Percentiles rank a stretch among this genome's conserved stretches.
Evolutionary conservation across 2,797 vertebrate species (phyloP).

Genomic region (Lerista edwardsae): DNA sequence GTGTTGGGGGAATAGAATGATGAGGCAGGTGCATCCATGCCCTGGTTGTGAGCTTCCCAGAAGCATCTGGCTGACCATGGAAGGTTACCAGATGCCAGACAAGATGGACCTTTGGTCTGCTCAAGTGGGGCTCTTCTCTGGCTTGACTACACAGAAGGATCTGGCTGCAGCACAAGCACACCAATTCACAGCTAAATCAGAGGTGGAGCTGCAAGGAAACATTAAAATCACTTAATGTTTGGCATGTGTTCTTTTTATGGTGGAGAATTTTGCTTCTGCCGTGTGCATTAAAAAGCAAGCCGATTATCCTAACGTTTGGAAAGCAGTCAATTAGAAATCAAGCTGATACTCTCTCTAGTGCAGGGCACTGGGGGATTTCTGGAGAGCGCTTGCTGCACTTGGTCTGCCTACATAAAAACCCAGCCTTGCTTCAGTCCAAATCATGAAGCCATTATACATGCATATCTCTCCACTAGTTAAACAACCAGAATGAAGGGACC

Average conservation of each 20-base stretch:
- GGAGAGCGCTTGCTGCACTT: fast-evolving
- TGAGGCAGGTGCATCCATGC: too few species aligned
- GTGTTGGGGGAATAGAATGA: too few species aligned
- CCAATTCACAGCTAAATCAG: not conserved
- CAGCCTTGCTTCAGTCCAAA: not conserved
- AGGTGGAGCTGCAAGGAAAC: not conserved
- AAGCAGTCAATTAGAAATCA: constrained; percentile 37
- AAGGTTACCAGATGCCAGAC: too few species aligned
- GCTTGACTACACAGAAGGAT: not conserved
- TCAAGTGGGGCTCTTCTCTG: too few species aligned
- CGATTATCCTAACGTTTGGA: constrained; percentile 38
- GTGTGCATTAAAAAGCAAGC: not conserved
- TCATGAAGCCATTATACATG: not conserved
- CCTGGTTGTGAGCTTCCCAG: too few species aligned
- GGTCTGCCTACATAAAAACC: not conserved
- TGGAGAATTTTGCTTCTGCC: not conserved
- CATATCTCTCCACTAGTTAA: not conserved
- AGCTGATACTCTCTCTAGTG: not conserved
- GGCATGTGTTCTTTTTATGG: not conserved
- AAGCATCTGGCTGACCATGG: too few species aligned
- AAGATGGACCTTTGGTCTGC: too few species aligned
- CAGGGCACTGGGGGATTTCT: not conserved
- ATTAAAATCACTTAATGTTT: constrained; percentile 5
- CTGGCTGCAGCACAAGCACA: too few species aligned
- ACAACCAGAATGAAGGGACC: not conserved